Evolutionary conservation across 2,888 invertebrate species (phyloP), one percentile per base, ranked within the genome.

Genomic region (Odontocerum albicorne): DNA sequence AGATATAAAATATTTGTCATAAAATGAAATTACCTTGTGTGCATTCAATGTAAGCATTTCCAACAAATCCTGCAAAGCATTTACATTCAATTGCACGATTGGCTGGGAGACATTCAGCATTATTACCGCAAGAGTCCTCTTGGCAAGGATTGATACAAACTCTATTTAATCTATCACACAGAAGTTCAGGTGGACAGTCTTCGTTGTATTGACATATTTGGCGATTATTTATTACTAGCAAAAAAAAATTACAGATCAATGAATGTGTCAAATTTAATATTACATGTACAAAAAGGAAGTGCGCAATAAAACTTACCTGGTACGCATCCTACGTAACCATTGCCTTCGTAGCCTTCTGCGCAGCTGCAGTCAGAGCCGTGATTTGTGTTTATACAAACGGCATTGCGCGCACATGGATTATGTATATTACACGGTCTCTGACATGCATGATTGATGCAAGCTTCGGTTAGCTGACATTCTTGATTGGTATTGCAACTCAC

Each of bases 341-440:
- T 90, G 68, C 94, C 94, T 71, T 90, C 88, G 71, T 84, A 92
- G 62, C 91, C 92, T 72, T 92, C 90, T 39, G 83, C 80, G 68
- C 93, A 93, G 69, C 86, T 88, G 72, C 93, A 93, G 67, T 91
- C 90, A 17, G 90, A 87, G 62, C 87, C 88, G 68, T 93, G 93
- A 66, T 92, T 90, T 47, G 88, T 88, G 72, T 92, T 92, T 73
- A 90, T 84, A 75, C 94, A 94, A 62, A 90, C 83, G 51, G 92
- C 91, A 70, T 92, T 87, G 65, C 83, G 82, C 63, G 85, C 85
- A 69, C 94, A 94, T 49, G 92, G 92, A 69, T 92, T 88, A 69
- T 86, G 87, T 66, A 90, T 81, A 68, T 86, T 88, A 73, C 94
- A 94, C 39, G 93, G 93, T 75, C 87, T 87, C 74, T 90, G 89